Percentiles rank a stretch among this genome's conserved stretches.
Evolutionary conservation across 2,888 invertebrate genomes (phyloP).

Genomic region (Molorchus minor): DNA sequence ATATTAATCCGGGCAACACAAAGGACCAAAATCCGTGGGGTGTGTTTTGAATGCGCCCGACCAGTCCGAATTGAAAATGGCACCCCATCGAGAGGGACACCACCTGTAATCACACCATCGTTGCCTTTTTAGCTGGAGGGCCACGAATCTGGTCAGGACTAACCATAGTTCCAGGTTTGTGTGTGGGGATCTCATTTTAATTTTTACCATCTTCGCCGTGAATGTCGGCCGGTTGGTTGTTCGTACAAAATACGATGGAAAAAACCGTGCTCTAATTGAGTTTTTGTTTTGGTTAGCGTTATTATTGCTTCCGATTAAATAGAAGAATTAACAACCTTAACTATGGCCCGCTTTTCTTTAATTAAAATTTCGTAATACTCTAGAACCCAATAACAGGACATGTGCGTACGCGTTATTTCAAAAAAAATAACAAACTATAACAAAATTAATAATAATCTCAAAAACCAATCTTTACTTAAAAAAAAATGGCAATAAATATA

Average conservation of each 20-base stretch:
- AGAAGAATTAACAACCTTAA: slow-evolving; percentile 1
- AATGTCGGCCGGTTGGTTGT: not conserved
- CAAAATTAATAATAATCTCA: too few relatives aligned
- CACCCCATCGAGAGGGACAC: not conserved
- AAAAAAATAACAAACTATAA: too few relatives aligned
- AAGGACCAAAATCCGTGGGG: too few relatives aligned
- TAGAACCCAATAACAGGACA: too few relatives aligned
- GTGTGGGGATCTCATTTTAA: not conserved
- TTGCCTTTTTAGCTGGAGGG: not conserved
- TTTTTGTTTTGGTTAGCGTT: not conserved
- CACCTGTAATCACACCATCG: not conserved
- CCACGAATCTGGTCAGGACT: not conserved
- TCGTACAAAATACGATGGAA: not conserved
- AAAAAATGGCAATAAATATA: too few relatives aligned
- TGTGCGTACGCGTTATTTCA: too few relatives aligned
- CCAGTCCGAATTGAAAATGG: too few relatives aligned
- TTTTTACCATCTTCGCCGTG: too few relatives aligned
- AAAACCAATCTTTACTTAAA: too few relatives aligned
- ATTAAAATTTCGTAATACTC: not conserved
- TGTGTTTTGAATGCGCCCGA: too few relatives aligned
- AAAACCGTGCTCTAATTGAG: not conserved
- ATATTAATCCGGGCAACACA: too few relatives aligned
- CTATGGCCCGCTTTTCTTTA: not conserved
- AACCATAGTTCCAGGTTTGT: not conserved
- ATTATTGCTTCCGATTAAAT: slow-evolving; percentile 3